Conservation (phyloP, 1,140 invertebrate species). For the Magallana angulata region DNA sequence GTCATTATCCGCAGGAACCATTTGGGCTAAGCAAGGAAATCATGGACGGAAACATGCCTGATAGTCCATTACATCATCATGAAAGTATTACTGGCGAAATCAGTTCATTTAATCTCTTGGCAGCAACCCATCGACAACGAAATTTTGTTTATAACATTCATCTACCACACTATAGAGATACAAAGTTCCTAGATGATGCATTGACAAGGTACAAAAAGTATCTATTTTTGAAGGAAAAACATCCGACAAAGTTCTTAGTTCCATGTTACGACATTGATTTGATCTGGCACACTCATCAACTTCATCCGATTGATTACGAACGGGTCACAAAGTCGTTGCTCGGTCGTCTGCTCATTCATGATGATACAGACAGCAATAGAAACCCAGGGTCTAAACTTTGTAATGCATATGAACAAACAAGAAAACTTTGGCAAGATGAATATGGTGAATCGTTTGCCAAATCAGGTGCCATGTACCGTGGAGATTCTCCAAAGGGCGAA, state of each 20-base stretch:
- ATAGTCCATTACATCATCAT: background rate
- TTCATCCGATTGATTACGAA: constrained; percentile 75
- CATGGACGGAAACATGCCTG: background rate
- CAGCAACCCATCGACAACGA: constrained; percentile 75
- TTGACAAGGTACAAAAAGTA: constrained; percentile 78
- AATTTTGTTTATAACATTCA: constrained; percentile 78
- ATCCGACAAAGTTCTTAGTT: constrained; percentile 77
- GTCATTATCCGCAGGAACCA: constrained; percentile 56
- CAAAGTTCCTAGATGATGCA: constrained; percentile 75
- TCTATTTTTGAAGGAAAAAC: constrained; percentile 76
- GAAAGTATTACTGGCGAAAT: background rate
- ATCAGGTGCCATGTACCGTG: constrained; percentile 68
- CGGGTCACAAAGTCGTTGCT: constrained; percentile 76
- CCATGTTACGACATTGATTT: constrained; percentile 80
- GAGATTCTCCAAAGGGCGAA: constrained; percentile 60
- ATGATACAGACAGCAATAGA: constrained; percentile 78
- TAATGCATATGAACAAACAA: constrained; percentile 50
- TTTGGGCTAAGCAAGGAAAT: constrained; percentile 46
- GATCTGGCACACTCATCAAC: constrained; percentile 79
- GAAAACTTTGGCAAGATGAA: constrained; percentile 53
- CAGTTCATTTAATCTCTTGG: constrained; percentile 72
- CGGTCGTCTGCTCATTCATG: constrained; percentile 75
- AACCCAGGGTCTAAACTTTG: constrained; percentile 73
- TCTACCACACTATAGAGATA: constrained; percentile 78
- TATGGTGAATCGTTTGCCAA: constrained; percentile 58